Percentiles rank a stretch among this genome's conserved stretches.
Evolutionary conservation across 2,888 invertebrate species (phyloP).

Genomic region (Periphyllus acericola): DNA sequence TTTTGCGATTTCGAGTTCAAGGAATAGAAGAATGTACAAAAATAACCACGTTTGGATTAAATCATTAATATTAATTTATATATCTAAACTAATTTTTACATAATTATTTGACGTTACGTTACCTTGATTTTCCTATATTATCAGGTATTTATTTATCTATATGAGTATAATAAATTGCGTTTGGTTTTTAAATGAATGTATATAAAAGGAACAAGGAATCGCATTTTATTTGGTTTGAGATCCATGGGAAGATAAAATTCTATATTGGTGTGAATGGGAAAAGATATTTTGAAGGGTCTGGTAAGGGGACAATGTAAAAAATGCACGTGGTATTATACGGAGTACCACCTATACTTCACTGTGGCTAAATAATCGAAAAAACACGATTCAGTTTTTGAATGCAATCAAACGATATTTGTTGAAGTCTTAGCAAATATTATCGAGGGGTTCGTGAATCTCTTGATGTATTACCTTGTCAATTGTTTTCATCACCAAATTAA

Average conservation of each 20-base stretch:
- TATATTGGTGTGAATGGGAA: neutral
- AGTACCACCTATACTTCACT: neutral
- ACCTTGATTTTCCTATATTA: neutral
- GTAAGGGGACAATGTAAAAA: neutral
- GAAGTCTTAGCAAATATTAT: neutral
- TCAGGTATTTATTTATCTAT: no score
- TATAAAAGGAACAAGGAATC: neutral
- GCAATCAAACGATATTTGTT: constrained; percentile 22
- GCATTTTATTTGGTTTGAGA: neutral
- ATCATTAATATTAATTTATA: neutral
- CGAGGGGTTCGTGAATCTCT: neutral
- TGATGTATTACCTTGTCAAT: neutral
- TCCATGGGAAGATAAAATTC: no score
- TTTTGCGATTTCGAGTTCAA: neutral
- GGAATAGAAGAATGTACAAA: neutral
- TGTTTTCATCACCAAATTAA: neutral
- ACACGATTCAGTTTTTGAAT: neutral
- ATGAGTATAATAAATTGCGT: neutral
- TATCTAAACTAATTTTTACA: neutral
- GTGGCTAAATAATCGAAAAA: neutral
- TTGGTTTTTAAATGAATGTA: neutral
- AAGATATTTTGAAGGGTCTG: neutral
- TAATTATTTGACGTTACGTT: neutral
- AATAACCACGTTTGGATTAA: no score
- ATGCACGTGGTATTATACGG: neutral